These are phyloP conservation scores for Drosophila neocordata DNA, from an alignment of 1,140 invertebrate genomes.

Conservation along the genomic window DNA sequence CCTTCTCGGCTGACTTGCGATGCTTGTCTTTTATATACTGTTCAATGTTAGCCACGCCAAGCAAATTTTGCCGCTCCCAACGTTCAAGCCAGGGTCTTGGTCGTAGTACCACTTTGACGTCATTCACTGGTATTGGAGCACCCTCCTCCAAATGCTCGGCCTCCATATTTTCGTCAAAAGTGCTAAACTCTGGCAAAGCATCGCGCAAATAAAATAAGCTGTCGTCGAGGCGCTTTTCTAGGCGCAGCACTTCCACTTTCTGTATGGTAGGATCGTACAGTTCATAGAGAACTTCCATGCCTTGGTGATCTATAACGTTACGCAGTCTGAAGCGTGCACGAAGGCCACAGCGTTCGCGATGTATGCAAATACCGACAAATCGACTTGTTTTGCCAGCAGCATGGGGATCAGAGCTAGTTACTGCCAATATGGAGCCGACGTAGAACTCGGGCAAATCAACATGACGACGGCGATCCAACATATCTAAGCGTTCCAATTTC, in stretches of 20 bases:
- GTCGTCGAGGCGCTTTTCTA: constrained; percentile 97
- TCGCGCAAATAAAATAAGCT: constrained; percentile 96
- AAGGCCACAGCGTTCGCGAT: constrained; percentile 91
- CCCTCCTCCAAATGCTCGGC: constrained; percentile 90
- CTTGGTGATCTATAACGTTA: constrained; percentile 96
- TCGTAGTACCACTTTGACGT: constrained; percentile 92
- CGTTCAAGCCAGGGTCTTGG: constrained; percentile 92
- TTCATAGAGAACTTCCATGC: constrained; percentile 91
- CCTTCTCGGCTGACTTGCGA: constrained; percentile 84
- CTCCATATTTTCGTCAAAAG: constrained; percentile 96
- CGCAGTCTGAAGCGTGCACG: constrained; percentile 93
- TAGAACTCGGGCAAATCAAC: constrained; percentile 98
- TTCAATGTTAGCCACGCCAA: constrained; percentile 89
- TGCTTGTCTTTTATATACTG: constrained; percentile 86
- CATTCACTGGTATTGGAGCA: constrained; percentile 92
- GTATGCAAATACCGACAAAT: constrained; percentile 98
- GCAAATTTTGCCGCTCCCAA: constrained; percentile 92
- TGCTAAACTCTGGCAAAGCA: constrained; percentile 96
- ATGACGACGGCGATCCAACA: constrained; percentile 90
- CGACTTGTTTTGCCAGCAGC: constrained; percentile 91
- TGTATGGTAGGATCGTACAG: constrained; percentile 97
- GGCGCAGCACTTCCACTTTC: constrained; percentile 93
- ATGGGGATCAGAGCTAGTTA: constrained; percentile 95
- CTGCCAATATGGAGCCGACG: constrained; percentile 96
- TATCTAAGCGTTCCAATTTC: constrained; percentile 95